Percentiles rank a stretch among this genome's conserved stretches.
Conservation (phyloP, 2,888 invertebrate genomes). For the Melinaea marsaeus region DNA sequence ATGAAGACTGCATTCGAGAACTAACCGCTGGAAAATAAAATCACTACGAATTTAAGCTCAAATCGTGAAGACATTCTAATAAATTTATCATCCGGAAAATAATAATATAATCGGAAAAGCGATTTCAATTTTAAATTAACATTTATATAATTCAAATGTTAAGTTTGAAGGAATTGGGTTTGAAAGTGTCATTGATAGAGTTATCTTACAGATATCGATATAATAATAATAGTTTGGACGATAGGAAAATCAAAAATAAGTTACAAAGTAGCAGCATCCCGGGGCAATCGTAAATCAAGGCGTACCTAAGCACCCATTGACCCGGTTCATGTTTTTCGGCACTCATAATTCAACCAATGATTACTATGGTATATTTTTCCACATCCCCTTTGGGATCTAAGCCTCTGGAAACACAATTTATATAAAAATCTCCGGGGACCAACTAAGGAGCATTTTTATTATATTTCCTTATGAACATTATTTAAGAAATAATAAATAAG, state of each 20-base stretch:
- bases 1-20: slow-evolving; percentile 35
- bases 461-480: not conserved
- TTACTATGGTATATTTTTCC: slow-evolving; percentile 37
- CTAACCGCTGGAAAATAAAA: slow-evolving; percentile 15
- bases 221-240: slow-evolving; percentile 4
- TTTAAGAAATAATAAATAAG: not conserved
- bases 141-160: no score
- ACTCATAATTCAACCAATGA: slow-evolving; percentile 47
- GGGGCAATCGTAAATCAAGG: slow-evolving; percentile 41
- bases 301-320: slow-evolving; percentile 47
- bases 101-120: no score
- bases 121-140: no score
- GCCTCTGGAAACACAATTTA: slow-evolving; percentile 23
- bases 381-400: slow-evolving; percentile 27
- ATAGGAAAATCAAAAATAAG: slow-evolving; percentile 27
- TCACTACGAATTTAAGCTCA: not conserved
- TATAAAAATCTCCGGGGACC: not conserved
- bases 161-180: no score
- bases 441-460: not conserved
- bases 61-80: not conserved
- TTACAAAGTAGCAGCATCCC: slow-evolving; percentile 27
- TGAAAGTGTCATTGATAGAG: no score
- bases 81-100: not conserved
- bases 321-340: slow-evolving; percentile 45
- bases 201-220: not conserved